phyloP scores from a whole-genome alignment of 2,113 vertebrate species.

The Crypturellus undulatus region DNA sequence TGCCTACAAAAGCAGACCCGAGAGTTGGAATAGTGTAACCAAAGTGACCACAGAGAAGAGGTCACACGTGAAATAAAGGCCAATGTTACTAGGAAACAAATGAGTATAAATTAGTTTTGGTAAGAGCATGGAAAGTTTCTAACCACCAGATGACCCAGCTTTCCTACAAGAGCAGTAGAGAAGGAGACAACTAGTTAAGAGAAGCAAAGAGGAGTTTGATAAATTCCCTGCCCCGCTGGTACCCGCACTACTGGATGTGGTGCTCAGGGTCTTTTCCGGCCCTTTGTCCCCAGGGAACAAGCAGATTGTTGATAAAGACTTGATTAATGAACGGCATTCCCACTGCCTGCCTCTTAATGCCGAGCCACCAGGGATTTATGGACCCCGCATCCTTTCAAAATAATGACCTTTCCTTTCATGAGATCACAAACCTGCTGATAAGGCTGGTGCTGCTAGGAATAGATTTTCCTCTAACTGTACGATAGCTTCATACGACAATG shows the following conservation, averaged over 20 bases:
- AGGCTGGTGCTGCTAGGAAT: not conserved
- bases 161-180: not conserved
- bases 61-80: not conserved
- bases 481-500: accelerated
- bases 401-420: accelerated
- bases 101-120: not conserved
- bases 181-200: not conserved
- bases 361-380: not conserved
- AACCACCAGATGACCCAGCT: not conserved
- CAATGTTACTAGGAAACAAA: no score
- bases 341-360: not conserved
- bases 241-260: accelerated
- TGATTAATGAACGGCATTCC: not conserved
- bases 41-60: not conserved
- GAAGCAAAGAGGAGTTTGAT: accelerated
- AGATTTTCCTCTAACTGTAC: not conserved
- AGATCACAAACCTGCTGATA: not conserved
- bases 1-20: accelerated
- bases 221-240: accelerated
- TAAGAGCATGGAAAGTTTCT: accelerated
- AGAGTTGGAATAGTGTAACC: not conserved
- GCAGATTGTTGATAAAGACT: not conserved
- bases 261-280: accelerated
- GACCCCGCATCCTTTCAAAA: not conserved
- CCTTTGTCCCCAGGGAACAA: not conserved